Conservation (phyloP, 2,888 invertebrate genomes). For the Congeria kusceri region DNA sequence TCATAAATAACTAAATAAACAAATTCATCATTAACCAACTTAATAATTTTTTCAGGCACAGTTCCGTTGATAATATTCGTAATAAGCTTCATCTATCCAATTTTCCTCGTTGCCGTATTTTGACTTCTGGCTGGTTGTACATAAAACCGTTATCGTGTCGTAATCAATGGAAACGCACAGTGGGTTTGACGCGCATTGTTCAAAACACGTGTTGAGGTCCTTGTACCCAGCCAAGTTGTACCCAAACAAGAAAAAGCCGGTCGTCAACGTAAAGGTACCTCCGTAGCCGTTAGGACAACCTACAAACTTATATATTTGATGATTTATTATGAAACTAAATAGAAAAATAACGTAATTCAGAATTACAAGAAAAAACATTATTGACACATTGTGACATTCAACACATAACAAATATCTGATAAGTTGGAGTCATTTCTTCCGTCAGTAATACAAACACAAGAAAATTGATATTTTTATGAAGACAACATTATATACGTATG, state of each 20-base stretch:
- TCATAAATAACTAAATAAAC: no score
- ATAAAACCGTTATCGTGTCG: not conserved
- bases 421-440: no score
- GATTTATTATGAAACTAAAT: no score
- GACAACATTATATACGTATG: no score
- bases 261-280: not conserved
- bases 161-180: not conserved
- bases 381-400: no score
- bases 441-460: no score
- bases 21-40: no score
- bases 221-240: not conserved
- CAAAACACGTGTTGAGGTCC: not conserved
- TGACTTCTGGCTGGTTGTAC: not conserved
- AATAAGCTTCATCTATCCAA: not conserved
- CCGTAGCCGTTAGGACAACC: slow-evolving; percentile 3
- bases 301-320: not conserved
- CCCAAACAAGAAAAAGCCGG: not conserved
- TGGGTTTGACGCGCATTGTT: not conserved
- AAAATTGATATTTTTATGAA: no score
- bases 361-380: no score
- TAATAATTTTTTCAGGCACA: no score
- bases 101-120: not conserved
- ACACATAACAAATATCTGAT: no score
- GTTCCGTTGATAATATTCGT: not conserved
- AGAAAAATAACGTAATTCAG: no score